These are phyloP conservation scores for Beris chalybata DNA, from an alignment of 2,888 invertebrate species.

Conservation along the genomic window DNA sequence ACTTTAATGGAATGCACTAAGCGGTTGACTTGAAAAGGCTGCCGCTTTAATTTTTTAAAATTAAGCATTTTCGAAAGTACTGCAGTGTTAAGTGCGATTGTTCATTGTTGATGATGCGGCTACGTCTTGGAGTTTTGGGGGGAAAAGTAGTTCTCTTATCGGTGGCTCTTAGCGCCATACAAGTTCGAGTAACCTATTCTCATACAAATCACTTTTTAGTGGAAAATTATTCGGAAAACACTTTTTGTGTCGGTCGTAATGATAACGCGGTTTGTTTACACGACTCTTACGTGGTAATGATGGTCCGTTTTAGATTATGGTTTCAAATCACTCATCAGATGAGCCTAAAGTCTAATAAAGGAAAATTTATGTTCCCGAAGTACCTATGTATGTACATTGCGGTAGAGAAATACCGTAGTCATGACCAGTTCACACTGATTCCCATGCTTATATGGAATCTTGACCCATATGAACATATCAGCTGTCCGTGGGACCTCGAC, in stretches of 20 bases:
- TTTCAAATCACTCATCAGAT: no score
- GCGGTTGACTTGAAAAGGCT: conserved; percentile 23
- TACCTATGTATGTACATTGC: no score
- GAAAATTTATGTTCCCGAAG: no score
- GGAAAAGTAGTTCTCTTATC: not conserved
- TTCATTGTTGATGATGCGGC: conserved; percentile 9
- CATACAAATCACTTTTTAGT: conserved; percentile 26
- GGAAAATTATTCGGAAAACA: not conserved
- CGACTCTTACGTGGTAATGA: not conserved
- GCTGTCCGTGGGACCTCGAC: no score
- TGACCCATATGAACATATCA: no score
- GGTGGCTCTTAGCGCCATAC: conserved; percentile 7
- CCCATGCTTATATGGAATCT: no score
- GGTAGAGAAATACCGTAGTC: no score
- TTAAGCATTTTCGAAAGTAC: conserved; percentile 12
- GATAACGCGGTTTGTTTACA: conserved; percentile 28
- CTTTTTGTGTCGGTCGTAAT: conserved; percentile 12
- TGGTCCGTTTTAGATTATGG: not conserved
- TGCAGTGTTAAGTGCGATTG: conserved; percentile 2
- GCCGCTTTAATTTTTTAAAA: conserved; percentile 13
- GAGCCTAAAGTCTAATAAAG: no score
- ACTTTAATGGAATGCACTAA: no score
- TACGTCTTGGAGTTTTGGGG: not conserved
- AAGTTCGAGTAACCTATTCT: not conserved
- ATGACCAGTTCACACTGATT: no score